Percentiles rank a stretch among this genome's conserved stretches.
phyloP scores from a whole-genome alignment of 1,140 invertebrate species.

The Philotrypesis tridentata region DNA sequence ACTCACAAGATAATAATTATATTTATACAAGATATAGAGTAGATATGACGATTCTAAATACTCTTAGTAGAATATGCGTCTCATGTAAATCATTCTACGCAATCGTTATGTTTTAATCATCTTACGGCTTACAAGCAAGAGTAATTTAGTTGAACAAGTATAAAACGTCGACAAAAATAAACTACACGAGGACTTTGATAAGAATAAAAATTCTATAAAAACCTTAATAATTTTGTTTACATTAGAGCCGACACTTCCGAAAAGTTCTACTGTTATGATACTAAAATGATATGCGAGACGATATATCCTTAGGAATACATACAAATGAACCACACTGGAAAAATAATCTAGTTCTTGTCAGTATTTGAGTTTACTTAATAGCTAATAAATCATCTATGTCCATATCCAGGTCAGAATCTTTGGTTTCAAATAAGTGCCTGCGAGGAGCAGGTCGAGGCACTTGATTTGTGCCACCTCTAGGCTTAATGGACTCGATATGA shows the following conservation, averaged over 20 bases:
- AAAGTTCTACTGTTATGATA: no score
- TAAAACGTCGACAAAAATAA: not conserved
- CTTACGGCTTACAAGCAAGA: conserved; percentile 2
- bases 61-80: not conserved
- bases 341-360: not conserved
- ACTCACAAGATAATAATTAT: not conserved
- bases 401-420: conserved; percentile 63
- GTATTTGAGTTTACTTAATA: conserved; percentile 52
- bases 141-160: not conserved
- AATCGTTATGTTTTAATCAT: not conserved
- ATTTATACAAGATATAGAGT: not conserved
- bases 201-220: conserved; percentile 8
- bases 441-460: conserved; percentile 38
- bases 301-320: not conserved
- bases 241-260: not conserved
- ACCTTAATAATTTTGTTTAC: not conserved
- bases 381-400: conserved; percentile 66
- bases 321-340: not conserved
- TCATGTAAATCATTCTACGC: no score
- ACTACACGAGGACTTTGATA: not conserved
- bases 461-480: conserved; percentile 6
- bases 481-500: conserved; percentile 32
- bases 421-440: conserved; percentile 52
- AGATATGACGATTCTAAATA: not conserved
- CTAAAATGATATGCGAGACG: not conserved